These are phyloP conservation scores for Aplodontia rufa DNA, from an alignment of 2,113 vertebrate species.

Conservation along the genomic window DNA sequence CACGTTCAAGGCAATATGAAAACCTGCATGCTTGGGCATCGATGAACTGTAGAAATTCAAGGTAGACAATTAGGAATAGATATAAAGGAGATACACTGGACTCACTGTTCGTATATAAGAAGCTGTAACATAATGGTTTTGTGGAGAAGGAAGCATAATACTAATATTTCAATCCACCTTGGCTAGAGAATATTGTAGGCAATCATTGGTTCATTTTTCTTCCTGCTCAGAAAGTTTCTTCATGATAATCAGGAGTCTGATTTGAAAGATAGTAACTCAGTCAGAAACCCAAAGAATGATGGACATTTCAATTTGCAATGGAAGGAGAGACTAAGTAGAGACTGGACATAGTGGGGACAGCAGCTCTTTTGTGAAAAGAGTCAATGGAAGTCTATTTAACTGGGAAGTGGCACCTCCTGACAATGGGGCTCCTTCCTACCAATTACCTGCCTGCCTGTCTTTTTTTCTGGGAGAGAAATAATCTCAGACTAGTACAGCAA, in stretches of 20 bases:
- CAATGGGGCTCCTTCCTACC: background rate
- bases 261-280: background rate
- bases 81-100: background rate
- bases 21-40: background rate
- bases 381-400: background rate
- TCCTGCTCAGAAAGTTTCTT: background rate
- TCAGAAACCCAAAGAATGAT: background rate
- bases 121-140: background rate
- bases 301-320: background rate
- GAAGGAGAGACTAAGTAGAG: background rate
- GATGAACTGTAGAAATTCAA: background rate
- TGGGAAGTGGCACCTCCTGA: background rate
- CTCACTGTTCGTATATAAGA: background rate
- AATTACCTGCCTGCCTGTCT: background rate
- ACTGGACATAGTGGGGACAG: background rate
- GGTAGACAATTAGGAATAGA: background rate
- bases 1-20: background rate
- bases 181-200: background rate
- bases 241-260: background rate
- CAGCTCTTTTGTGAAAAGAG: background rate
- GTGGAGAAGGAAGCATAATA: background rate
- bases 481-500: background rate
- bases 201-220: background rate
- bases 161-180: background rate
- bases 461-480: background rate